These are phyloP conservation scores for Tribolium freemani DNA, from an alignment of 2,888 invertebrate genomes.

Conservation along the genomic window DNA sequence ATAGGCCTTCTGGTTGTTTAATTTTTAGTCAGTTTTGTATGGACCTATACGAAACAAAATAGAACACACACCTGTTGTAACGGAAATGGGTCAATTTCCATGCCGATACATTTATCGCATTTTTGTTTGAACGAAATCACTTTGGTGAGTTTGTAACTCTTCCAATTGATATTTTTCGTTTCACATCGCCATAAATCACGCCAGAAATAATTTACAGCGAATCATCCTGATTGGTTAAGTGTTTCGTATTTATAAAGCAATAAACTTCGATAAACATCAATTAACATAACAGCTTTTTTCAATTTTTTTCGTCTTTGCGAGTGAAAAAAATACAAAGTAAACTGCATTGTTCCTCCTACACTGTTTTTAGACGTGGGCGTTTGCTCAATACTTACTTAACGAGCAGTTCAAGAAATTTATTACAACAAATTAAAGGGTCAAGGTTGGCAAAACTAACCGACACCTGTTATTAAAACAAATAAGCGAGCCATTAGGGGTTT, in stretches of 20 bases:
- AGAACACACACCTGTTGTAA: neutral
- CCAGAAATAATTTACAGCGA: conserved; percentile 6
- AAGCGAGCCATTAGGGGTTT: neutral
- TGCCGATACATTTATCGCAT: neutral
- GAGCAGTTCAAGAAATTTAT: neutral
- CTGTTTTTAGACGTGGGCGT: neutral
- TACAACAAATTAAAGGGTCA: neutral
- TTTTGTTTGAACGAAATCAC: no score
- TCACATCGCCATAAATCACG: neutral
- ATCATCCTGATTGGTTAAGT: neutral
- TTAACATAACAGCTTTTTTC: no score
- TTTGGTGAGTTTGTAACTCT: neutral
- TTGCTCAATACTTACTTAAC: neutral
- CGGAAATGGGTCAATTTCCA: neutral
- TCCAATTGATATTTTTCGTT: neutral
- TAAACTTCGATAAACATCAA: neutral
- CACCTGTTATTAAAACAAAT: neutral
- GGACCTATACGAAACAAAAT: neutral
- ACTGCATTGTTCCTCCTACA: neutral
- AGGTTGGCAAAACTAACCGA: neutral
- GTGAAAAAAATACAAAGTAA: neutral
- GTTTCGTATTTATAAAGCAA: neutral
- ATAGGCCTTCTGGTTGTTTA: neutral
- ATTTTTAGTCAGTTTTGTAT: neutral
- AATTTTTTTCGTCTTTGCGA: neutral